Evolutionary conservation across 2,888 invertebrate species (phyloP).

Genomic region (Amphipoea lucens): DNA sequence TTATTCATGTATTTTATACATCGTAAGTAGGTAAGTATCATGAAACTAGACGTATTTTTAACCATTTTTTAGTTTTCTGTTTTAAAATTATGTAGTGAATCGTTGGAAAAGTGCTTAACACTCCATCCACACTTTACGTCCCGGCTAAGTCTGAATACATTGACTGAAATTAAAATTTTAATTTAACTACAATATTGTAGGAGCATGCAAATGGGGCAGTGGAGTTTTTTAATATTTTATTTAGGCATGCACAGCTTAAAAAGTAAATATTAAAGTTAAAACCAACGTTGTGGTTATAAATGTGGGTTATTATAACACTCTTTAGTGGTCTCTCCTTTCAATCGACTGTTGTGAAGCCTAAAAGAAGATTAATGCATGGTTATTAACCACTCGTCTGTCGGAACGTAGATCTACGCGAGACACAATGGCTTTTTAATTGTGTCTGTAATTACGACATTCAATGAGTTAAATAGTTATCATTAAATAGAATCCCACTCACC

Average conservation of each 20-base stretch:
- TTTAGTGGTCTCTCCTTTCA: not conserved
- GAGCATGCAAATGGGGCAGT: constrained; percentile 1
- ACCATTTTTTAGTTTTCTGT: not conserved
- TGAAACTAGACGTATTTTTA: too few species aligned
- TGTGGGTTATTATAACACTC: not conserved
- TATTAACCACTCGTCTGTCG: too few species aligned
- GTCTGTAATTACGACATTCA: too few species aligned
- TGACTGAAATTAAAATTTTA: constrained; percentile 33
- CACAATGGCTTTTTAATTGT: too few species aligned
- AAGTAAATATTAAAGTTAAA: not conserved
- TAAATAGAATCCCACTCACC: too few species aligned
- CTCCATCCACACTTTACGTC: constrained; percentile 14
- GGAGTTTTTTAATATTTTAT: constrained; percentile 9
- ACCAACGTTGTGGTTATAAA: not conserved
- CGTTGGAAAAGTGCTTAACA: constrained; percentile 4
- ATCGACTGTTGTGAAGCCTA: not conserved
- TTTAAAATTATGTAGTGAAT: constrained; percentile 14
- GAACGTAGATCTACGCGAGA: too few species aligned
- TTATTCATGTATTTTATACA: too few species aligned
- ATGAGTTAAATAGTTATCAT: too few species aligned
- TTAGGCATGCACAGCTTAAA: not conserved
- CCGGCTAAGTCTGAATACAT: constrained; percentile 32
- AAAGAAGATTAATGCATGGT: not conserved
- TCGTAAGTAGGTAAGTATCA: not conserved
- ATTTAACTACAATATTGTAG: constrained; percentile 12